Conservation (phyloP, 1,140 invertebrate genomes). For the Drusus annulatus region DNA sequence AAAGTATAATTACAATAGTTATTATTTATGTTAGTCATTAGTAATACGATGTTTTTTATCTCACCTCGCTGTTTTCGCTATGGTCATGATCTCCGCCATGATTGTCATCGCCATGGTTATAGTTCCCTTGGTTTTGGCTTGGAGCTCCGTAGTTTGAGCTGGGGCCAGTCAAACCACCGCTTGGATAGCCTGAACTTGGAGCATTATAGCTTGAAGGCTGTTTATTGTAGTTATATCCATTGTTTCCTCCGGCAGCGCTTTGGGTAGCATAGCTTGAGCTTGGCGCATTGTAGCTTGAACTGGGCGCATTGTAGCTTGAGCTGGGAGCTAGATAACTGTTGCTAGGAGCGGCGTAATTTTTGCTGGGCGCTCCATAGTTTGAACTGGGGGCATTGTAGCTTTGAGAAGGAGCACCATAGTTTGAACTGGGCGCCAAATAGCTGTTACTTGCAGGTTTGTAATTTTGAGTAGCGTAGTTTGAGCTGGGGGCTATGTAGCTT, state of each 20-base stretch:
- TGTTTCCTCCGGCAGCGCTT: constrained; percentile 15
- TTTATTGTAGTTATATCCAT: constrained; percentile 21
- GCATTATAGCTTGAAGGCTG: constrained; percentile 23
- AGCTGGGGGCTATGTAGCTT: constrained; percentile 31
- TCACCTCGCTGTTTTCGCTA: constrained; percentile 59
- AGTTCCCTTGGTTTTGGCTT: constrained; percentile 51
- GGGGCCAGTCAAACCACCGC: constrained; percentile 10
- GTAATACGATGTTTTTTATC: neutral
- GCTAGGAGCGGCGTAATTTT: constrained; percentile 27
- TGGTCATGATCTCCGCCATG: constrained; percentile 40
- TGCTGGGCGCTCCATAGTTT: constrained; percentile 39
- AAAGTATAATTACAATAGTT: too few species aligned
- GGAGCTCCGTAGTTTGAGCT: constrained; percentile 36
- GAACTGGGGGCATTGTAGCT: constrained; percentile 46
- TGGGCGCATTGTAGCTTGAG: constrained; percentile 14
- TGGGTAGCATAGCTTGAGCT: constrained; percentile 30
- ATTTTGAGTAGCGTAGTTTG: constrained; percentile 8
- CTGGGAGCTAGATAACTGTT: constrained; percentile 30
- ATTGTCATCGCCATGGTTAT: constrained; percentile 40
- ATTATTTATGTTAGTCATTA: too few species aligned
- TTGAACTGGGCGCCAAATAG: constrained; percentile 41
- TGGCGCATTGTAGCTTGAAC: constrained; percentile 41
- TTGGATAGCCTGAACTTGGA: constrained; percentile 45
- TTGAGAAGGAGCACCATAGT: constrained; percentile 37
- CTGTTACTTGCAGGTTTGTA: constrained; percentile 17